Evolutionary conservation across 2,888 invertebrate genomes (phyloP).

Genomic region (Acanthacorydalis orientalis): DNA sequence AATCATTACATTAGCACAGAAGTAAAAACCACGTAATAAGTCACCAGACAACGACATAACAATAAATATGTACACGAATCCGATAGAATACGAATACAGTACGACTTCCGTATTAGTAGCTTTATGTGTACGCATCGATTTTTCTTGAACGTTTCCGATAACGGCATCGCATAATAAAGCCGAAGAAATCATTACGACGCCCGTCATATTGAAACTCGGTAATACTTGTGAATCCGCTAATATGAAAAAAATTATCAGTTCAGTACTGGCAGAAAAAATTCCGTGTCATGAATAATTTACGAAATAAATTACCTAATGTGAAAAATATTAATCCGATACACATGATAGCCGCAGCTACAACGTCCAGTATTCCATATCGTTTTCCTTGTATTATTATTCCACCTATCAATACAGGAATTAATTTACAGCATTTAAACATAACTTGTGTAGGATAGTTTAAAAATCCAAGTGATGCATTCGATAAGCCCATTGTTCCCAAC

Average conservation of each 20-base stretch:
- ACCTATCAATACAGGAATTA: slow-evolving; percentile 89
- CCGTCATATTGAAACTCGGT: slow-evolving; percentile 53
- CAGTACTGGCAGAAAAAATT: not conserved
- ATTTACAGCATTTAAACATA: slow-evolving; percentile 94
- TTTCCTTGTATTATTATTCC: slow-evolving; percentile 86
- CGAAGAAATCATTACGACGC: slow-evolving; percentile 59
- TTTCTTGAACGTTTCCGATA: slow-evolving; percentile 95
- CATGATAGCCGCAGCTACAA: slow-evolving; percentile 71
- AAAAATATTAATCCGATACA: slow-evolving; percentile 81
- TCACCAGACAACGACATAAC: slow-evolving; percentile 59
- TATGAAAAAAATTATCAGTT: slow-evolving; percentile 16
- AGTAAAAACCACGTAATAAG: slow-evolving; percentile 52
- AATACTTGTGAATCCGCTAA: slow-evolving; percentile 56
- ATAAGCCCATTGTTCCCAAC: slow-evolving; percentile 89
- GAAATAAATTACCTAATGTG: slow-evolving; percentile 53
- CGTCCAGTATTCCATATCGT: slow-evolving; percentile 66
- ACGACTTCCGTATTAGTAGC: slow-evolving; percentile 85
- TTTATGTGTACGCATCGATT: slow-evolving; percentile 70
- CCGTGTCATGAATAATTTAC: not conserved
- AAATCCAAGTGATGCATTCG: slow-evolving; percentile 85
- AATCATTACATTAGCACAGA: slow-evolving; percentile 53
- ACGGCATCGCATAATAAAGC: slow-evolving; percentile 88
- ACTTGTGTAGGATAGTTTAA: slow-evolving; percentile 95
- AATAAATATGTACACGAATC: slow-evolving; percentile 61
- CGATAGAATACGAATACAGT: slow-evolving; percentile 80